Percentiles rank a stretch among this genome's conserved stretches.
These are phyloP conservation scores for Aphodius granarius DNA, from an alignment of 2,888 invertebrate genomes.

Conservation along the genomic window DNA sequence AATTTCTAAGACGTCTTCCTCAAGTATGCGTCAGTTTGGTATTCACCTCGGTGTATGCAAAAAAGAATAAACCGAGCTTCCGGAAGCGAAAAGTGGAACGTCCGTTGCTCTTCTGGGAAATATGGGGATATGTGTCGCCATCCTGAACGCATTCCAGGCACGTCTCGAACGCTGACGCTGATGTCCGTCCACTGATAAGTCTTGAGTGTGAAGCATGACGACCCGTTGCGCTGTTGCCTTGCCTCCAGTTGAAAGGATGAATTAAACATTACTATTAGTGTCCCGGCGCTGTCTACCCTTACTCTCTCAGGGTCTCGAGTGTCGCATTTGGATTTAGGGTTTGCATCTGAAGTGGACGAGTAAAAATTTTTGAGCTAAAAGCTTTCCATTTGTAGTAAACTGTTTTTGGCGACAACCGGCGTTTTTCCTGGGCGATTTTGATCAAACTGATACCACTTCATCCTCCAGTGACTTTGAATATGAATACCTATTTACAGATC, in stretches of 20 bases:
- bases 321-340: slow-evolving; percentile 7
- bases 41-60: not conserved
- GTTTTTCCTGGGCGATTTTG: too few species aligned
- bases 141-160: slow-evolving; percentile 1
- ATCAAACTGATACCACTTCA: too few species aligned
- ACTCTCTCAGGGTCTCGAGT: not conserved
- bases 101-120: not conserved
- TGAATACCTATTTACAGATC: too few species aligned
- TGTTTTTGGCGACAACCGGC: too few species aligned
- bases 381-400: too few species aligned
- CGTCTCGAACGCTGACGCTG: slow-evolving; percentile 18
- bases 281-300: not conserved
- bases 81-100: not conserved
- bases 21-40: not conserved
- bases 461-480: too few species aligned
- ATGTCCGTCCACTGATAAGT: slow-evolving; percentile 31
- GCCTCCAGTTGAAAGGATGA: slow-evolving; percentile 20
- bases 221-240: not conserved
- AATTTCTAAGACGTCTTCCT: not conserved
- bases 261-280: slow-evolving; percentile 28
- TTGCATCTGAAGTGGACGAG: slow-evolving; percentile 10
- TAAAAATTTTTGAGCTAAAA: not conserved
- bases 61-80: not conserved
- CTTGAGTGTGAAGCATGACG: slow-evolving; percentile 27
- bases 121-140: not conserved